Conservation (phyloP, 92 coral and sea anemone species). For the Epizoanthus illoricatus region DNA sequence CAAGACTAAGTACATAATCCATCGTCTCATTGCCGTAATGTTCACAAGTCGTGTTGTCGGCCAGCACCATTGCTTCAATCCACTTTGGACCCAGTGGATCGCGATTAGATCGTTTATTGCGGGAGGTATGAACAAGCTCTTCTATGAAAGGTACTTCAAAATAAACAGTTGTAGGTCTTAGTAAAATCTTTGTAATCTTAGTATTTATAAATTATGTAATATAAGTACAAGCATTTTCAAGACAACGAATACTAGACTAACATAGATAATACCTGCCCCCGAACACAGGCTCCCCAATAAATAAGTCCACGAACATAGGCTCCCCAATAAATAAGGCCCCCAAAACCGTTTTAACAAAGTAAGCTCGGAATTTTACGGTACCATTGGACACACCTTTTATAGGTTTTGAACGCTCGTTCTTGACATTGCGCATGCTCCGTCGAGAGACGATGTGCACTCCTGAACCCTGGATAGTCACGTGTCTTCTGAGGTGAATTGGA, state of each 20-base stretch:
- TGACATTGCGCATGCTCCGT: constrained; percentile 43
- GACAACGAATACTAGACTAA: too few relatives aligned
- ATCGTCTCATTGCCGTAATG: constrained; percentile 73
- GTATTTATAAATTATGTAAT: too few relatives aligned
- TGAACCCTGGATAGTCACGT: constrained; percentile 32
- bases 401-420: constrained; percentile 33
- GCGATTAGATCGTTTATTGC: constrained; percentile 21
- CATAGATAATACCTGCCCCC: too few relatives aligned
- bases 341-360: neutral
- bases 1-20: constrained; percentile 71
- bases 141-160: neutral
- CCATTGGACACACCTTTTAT: constrained; percentile 36
- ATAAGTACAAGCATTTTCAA: too few relatives aligned
- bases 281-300: too few relatives aligned
- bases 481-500: constrained; percentile 50
- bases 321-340: neutral
- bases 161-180: too few relatives aligned
- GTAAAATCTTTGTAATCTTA: too few relatives aligned
- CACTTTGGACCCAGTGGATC: constrained; percentile 34
- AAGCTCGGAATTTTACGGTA: too few relatives aligned
- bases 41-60: constrained; percentile 72
- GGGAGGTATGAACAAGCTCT: neutral
- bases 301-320: too few relatives aligned
- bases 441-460: constrained; percentile 68
- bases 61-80: constrained; percentile 81